Evolutionary conservation across 2,113 vertebrate species (phyloP).

Genomic region (Pseudonaja textilis): DNA sequence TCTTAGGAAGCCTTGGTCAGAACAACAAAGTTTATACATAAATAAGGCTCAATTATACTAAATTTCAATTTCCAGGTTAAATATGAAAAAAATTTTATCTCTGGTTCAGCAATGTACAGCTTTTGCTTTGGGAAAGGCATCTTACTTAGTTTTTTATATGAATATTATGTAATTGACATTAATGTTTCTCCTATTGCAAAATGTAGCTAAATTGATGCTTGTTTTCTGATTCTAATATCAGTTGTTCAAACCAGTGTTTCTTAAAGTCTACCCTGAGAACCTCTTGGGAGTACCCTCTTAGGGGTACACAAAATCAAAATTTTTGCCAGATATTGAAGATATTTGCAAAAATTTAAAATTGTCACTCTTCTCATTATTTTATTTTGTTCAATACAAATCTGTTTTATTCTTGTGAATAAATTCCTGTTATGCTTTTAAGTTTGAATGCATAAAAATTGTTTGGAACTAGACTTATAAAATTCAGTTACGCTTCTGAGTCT

Average conservation of each 20-base stretch:
- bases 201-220: conserved; percentile 47
- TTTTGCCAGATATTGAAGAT: neutral
- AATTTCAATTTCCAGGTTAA: neutral
- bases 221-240: conserved; percentile 57
- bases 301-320: neutral
- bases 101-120: neutral
- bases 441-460: neutral
- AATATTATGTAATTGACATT: neutral
- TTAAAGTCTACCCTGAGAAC: neutral
- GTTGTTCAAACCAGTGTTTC: conserved; percentile 65
- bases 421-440: neutral
- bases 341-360: neutral
- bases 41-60: conserved; percentile 22
- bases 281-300: neutral
- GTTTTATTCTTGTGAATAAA: neutral
- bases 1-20: no score
- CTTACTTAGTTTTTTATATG: neutral
- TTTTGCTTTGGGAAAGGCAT: neutral
- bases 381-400: neutral
- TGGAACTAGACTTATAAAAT: neutral
- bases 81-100: neutral
- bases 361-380: neutral
- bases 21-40: neutral
- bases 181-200: conserved; percentile 39
- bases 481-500: neutral